Conservation (phyloP, 2,888 invertebrate genomes). For the Acanthosepion pharaonis region DNA sequence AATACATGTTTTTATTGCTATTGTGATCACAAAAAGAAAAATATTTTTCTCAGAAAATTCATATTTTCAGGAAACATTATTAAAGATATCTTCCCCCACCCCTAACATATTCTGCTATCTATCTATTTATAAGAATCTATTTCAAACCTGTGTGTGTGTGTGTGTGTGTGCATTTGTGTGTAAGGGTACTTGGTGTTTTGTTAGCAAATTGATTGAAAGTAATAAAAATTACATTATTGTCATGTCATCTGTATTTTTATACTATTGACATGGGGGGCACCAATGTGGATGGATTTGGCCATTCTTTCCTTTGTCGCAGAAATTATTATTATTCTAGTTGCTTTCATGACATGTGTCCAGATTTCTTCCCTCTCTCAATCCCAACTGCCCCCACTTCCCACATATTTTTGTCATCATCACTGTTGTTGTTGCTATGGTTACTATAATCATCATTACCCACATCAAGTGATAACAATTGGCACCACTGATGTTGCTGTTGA, state of each 20-base stretch:
- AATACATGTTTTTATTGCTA: too few species aligned
- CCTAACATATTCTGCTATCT: too few species aligned
- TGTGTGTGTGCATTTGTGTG: too few species aligned
- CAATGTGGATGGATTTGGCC: neutral
- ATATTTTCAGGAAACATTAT: too few species aligned
- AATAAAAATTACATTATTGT: neutral
- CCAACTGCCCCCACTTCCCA: neutral
- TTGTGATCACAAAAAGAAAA: too few species aligned
- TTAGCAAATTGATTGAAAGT: too few species aligned
- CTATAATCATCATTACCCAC: neutral
- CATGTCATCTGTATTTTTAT: neutral
- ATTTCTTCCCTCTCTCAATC: slow-evolving; percentile 15
- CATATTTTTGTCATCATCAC: neutral
- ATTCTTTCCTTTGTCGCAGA: neutral
- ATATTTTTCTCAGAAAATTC: too few species aligned
- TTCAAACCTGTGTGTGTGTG: too few species aligned
- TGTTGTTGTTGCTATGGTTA: neutral
- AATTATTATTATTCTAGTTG: neutral
- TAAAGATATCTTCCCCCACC: too few species aligned
- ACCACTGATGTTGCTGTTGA: neutral
- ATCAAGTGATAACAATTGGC: neutral
- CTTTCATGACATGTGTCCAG: neutral
- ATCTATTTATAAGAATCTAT: too few species aligned
- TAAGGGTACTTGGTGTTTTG: too few species aligned
- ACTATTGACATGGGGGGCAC: neutral